Evolutionary conservation across 2,113 vertebrate genomes (phyloP), one percentile per base, ranked within the genome.

Genomic region (Microtus montanus): DNA sequence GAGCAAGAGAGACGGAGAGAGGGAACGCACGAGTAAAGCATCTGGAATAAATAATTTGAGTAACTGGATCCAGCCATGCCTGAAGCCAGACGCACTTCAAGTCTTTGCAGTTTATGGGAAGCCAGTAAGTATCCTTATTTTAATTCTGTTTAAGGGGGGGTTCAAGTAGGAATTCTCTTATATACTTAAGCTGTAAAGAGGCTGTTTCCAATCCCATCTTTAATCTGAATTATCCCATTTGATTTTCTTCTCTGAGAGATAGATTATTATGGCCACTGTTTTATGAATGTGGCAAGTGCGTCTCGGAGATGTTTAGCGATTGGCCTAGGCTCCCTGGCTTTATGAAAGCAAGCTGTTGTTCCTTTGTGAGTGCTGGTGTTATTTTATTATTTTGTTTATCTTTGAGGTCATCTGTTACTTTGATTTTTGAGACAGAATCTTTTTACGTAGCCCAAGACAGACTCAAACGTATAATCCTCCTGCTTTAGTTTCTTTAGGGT

Each of bases 41-140:
- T 95, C 95, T 97, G 92, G 95, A 97, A 85, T 91, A 92, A 91
- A 96, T 95, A 87, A 93, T 82, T 7, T 80, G 38, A 85, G 92
- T 96, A 95, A 97, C 97, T 95, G 70, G 92, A 92, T 86, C 92
- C 86, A 97, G 97, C 96, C 80, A 90, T 13, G 92, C 97, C 97
- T 97, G 97, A 96, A 97, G 96, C 93, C 94, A 97, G 90, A 92
- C 91, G n/a, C 35, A 96, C 64, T 85, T 74, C 24, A 90, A 80
- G 80, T 91, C 71, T 95, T 84, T 82, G 80, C 85, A 93, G 87
- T 89, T 95, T 95, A 90, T 74, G 80, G 80, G 9, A 19, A 93
- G 85, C 87, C 85, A 88, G 78, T 91, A 77, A 89, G 49, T 54
- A 87, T n/a, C 22, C 83, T 94, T 93, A 71, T 78, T 58, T 38